Base-by-base conservation (phyloP, 2,888 invertebrate genomes). In the Drosophila nr. perissopoda region DNA sequence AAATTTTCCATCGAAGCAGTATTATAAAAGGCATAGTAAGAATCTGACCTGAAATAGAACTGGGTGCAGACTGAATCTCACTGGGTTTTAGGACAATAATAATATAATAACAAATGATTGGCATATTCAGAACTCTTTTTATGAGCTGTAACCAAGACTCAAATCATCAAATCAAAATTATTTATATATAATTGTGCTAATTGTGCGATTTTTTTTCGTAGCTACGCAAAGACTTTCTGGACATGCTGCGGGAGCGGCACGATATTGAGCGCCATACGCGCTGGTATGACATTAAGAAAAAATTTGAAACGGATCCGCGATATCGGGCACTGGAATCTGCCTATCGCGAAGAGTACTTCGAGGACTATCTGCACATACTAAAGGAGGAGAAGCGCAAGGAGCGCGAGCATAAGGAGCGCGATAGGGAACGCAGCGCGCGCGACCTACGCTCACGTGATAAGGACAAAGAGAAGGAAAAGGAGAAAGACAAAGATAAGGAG, bases 281-380 rank as follows among this genome's bases (percentile, higher is more conserved):
- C 66, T 99, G 99, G 99, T 95, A 96, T 64, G 98, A 99, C 74
- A 96, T 97, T 18, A 99, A 99, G 94, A 98, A 99, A 94, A 97
- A 97, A 90, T 94, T 99, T 34, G 98, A 99, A 90, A 92, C 95
- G 0, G 99, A 99, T 92, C 93, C 96, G 42, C 94, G 99, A 38
- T 99, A 98, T 94, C 97, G 98, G 91, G 96, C 97, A 1, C 96
- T 99, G 4, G 99, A 99, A 36, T 97, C 97, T 77, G 95, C 96
- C 2, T 94, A 97, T 66, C 94, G 98, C 18, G 99, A 99, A 93
- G 99, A 99, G 92, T 97, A 98, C 95, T 99, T 99, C 94, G 95
- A 97, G 80, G 98, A 99, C 92, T 98, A 97, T 92, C 95, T 98
- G 92, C 97, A 97, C 91, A 95, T 96, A 63, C 93, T 98, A 54